Base-by-base conservation (phyloP, 2,888 invertebrate genomes). In the Hyposoter dolosus region DNA sequence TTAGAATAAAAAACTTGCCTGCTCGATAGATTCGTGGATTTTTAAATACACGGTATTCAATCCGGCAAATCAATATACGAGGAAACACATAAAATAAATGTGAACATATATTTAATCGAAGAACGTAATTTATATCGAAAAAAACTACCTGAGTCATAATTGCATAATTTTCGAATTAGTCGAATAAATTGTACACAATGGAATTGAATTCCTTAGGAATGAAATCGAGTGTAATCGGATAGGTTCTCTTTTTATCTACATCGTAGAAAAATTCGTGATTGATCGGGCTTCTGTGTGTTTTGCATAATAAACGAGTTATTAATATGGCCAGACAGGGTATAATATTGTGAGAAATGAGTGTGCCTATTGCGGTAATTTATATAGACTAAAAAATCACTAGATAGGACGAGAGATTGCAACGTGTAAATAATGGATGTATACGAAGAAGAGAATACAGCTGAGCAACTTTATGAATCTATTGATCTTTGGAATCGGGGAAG, bases 381-480 rank as follows among this genome's bases (percentile, higher is more conserved):
- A 32, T 50, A n/a, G 63, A 43, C 40, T 45, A 68, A 78, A 82
- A 82, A 85, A 82, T 80, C 35, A 50, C 35, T 35, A 78, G 74
- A 79, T 77, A 19, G 19, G 12, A 56, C 79, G 79, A 43, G 74
- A 71, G 84, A 85, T 82, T 75, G 74, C 71, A 78, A 28, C 40
- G 75, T 19, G 35, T 71, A 60, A 32, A 43, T 68, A 78, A 77
- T 78, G 53, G 28, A 47, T 72, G 47, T 56, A 69, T 80, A 53
- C 47, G 32, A 32, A 47, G 65, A 40, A 17, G 32, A 65, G 68
- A 50, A 74, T 23, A 60, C 56, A 60, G 56, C 56, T 53, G 69
- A n/a, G 50, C 78, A 78, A 85, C 74, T 82, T 82, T 77, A 82
- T 85, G 82, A 85, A 85, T 85, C 82, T 75, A 47, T 60, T 74